These are phyloP conservation scores for Apodemia duryi DNA, from an alignment of 2,888 invertebrate genomes.

Conservation along the genomic window DNA sequence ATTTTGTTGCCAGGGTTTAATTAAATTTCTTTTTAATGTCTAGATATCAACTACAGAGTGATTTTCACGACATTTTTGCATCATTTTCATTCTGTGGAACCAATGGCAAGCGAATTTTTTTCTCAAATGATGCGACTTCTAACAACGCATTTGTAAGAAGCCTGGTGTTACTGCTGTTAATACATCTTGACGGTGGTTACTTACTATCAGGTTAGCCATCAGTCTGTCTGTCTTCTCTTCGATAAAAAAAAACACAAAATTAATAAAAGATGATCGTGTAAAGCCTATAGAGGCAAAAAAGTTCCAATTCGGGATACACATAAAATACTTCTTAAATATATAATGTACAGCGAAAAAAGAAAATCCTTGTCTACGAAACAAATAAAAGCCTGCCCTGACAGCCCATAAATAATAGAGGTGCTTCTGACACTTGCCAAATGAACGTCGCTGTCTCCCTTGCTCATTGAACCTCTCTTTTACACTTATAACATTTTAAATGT, in stretches of 20 bases:
- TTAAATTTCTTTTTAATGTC: too few species aligned
- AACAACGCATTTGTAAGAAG: too few species aligned
- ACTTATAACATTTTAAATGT: background rate
- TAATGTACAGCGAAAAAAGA: conserved; percentile 9
- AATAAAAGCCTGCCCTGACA: conserved; percentile 22
- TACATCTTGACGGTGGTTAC: too few species aligned
- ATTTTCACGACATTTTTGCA: too few species aligned
- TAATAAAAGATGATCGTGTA: background rate
- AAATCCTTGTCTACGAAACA: conserved; percentile 15
- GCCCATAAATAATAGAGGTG: conserved; percentile 64
- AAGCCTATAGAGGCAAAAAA: conserved; percentile 7
- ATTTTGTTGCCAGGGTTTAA: too few species aligned
- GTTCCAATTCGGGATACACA: background rate
- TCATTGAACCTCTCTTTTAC: background rate
- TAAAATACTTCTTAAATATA: conserved; percentile 7
- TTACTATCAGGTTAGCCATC: too few species aligned
- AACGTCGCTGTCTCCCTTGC: conserved; percentile 29
- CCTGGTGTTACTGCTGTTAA: too few species aligned
- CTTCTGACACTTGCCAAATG: conserved; percentile 65
- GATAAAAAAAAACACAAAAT: background rate
- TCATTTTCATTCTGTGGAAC: too few species aligned
- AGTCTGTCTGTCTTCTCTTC: too few species aligned
- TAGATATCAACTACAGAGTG: too few species aligned
- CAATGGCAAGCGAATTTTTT: too few species aligned
- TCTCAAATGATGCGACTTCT: too few species aligned